phyloP scores from a whole-genome alignment of 2,113 vertebrate species.

The Syrmaticus mikado region DNA sequence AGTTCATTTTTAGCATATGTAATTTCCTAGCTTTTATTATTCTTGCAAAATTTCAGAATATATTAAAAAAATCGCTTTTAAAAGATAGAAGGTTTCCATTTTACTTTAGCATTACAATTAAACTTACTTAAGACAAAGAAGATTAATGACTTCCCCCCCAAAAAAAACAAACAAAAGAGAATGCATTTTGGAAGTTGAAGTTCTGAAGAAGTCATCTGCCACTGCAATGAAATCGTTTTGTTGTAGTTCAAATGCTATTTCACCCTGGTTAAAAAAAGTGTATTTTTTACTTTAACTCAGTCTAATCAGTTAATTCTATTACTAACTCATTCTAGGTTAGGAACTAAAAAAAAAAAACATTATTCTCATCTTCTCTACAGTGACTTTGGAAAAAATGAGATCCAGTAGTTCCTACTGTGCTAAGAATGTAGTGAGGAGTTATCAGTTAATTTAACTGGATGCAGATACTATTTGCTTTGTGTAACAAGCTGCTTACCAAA shows the following conservation, averaged over 20 bases:
- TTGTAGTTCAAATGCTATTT: neutral
- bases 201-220: neutral
- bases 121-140: neutral
- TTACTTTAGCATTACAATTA: neutral
- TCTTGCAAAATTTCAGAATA: neutral
- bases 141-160: neutral
- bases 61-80: neutral
- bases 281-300: neutral
- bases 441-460: neutral
- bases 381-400: neutral
- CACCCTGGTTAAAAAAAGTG: neutral
- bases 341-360: neutral
- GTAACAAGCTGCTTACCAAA: neutral
- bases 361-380: neutral
- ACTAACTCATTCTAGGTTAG: neutral
- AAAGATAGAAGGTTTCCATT: neutral
- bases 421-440: neutral
- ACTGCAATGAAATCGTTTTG: neutral
- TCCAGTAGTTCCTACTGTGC: neutral
- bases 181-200: neutral
- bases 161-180: neutral
- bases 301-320: neutral
- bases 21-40: neutral
- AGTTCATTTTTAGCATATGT: neutral
- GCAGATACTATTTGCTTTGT: neutral